Conservation (phyloP, 1,140 invertebrate genomes). For the Theocolax elegans region DNA sequence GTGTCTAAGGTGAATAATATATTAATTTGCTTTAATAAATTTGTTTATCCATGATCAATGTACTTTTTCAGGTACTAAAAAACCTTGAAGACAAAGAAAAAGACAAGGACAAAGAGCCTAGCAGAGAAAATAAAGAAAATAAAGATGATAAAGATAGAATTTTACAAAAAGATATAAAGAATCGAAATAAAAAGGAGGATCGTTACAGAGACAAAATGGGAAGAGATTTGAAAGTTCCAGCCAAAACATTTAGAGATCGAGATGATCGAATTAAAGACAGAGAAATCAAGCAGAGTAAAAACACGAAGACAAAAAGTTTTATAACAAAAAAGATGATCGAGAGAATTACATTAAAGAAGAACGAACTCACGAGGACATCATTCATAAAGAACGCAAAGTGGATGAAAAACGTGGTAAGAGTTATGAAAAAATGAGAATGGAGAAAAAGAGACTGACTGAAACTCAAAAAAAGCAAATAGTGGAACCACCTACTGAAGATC, state of each 20-base stretch:
- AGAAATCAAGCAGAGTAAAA: conserved; percentile 65
- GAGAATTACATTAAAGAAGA: conserved; percentile 53
- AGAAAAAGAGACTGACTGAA: conserved; percentile 61
- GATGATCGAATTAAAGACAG: conserved; percentile 64
- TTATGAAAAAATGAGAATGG: conserved; percentile 65
- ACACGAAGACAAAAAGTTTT: conserved; percentile 62
- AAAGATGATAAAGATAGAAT: conserved; percentile 62
- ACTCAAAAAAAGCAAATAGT: conserved; percentile 54
- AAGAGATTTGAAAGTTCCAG: conserved; percentile 53
- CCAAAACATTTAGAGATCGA: conserved; percentile 62
- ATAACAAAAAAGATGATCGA: conserved; percentile 54
- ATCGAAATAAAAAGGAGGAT: conserved; percentile 57
- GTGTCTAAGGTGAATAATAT: conserved; percentile 60
- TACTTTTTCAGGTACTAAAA: conserved; percentile 56
- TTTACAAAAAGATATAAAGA: conserved; percentile 59
- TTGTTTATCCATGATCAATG: neutral
- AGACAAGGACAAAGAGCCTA: conserved; percentile 56
- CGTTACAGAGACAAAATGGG: conserved; percentile 61
- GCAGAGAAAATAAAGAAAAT: conserved; percentile 63
- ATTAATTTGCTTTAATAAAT: neutral
- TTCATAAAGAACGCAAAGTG: conserved; percentile 52
- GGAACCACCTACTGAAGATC: conserved; percentile 43
- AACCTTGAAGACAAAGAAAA: conserved; percentile 55
- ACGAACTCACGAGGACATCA: conserved; percentile 54
- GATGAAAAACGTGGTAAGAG: conserved; percentile 65